phyloP scores from a whole-genome alignment of 1,140 invertebrate genomes.

The Tetraneura akinire region DNA sequence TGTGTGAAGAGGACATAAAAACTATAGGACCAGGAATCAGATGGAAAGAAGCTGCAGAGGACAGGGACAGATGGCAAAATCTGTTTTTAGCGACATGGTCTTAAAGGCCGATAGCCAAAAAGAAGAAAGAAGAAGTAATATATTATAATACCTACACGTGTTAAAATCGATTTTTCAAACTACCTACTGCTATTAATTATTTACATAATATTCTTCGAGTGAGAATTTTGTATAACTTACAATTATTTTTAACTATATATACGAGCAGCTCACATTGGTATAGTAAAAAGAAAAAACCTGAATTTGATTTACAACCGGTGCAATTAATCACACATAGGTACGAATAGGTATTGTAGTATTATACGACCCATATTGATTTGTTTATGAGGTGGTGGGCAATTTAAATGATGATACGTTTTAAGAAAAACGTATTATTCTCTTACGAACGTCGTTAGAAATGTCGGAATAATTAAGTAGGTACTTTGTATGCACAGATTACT shows the following conservation, averaged over 20 bases:
- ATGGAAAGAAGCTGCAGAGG: no score
- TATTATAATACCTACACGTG: no score
- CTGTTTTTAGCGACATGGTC: no score
- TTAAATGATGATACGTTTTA: conserved; percentile 10
- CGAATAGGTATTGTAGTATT: no score
- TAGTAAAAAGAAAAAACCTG: neutral
- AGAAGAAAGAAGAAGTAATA: no score
- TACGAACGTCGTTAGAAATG: neutral
- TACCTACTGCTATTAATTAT: neutral
- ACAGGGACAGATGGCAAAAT: no score
- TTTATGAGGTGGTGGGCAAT: neutral
- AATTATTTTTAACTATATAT: conserved; percentile 6
- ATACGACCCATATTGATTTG: conserved; percentile 27
- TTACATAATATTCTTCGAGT: no score
- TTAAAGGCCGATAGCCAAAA: no score
- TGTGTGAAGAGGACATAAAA: no score
- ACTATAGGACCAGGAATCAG: no score
- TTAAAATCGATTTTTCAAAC: conserved; percentile 7
- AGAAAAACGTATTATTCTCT: neutral
- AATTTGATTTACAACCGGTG: neutral
- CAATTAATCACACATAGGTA: neutral
- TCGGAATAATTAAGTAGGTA: neutral
- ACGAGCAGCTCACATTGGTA: no score
- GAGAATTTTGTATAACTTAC: neutral
- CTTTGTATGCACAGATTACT: neutral